phyloP scores from a whole-genome alignment of 2,888 invertebrate genomes.

The Tridacna gigas region DNA sequence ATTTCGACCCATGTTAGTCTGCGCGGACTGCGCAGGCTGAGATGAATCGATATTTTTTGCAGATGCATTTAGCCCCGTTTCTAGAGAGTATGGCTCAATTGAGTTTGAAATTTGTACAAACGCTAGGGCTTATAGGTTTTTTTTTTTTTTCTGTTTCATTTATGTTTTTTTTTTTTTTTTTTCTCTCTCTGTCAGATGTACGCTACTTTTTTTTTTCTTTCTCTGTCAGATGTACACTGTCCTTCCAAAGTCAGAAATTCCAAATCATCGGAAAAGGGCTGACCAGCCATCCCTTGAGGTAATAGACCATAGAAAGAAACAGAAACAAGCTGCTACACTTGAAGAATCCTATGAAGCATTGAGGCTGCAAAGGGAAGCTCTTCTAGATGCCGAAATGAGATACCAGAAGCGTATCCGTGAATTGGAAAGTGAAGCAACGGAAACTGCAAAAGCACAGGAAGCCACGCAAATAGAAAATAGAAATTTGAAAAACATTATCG shows the following conservation, averaged over 20 bases:
- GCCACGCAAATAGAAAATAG: conserved; percentile 53
- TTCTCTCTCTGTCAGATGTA: conserved; percentile 27
- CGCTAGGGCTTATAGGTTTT: too few species aligned
- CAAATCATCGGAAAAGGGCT: conserved; percentile 16
- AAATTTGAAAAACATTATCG: conserved; percentile 46
- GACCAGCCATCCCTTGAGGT: conserved; percentile 46
- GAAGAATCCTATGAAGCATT: conserved; percentile 52
- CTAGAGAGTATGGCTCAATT: too few species aligned
- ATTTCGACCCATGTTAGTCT: too few species aligned
- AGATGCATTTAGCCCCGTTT: too few species aligned
- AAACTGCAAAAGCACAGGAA: conserved; percentile 49
- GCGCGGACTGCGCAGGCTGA: too few species aligned
- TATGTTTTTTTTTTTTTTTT: too few species aligned
- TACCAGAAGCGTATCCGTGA: conserved; percentile 53
- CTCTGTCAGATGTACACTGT: conserved; percentile 43
- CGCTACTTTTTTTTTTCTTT: conserved; percentile 3
- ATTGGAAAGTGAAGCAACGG: conserved; percentile 51
- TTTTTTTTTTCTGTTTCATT: too few species aligned
- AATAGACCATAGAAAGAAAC: conserved; percentile 46
- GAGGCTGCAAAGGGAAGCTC: conserved; percentile 44
- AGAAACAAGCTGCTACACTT: not conserved
- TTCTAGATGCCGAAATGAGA: conserved; percentile 45
- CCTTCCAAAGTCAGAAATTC: conserved; percentile 28
- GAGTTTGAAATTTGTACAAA: too few species aligned
- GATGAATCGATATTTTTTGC: too few species aligned